These are phyloP conservation scores for Cygnus atratus DNA, from an alignment of 2,113 vertebrate genomes.

Conservation along the genomic window DNA sequence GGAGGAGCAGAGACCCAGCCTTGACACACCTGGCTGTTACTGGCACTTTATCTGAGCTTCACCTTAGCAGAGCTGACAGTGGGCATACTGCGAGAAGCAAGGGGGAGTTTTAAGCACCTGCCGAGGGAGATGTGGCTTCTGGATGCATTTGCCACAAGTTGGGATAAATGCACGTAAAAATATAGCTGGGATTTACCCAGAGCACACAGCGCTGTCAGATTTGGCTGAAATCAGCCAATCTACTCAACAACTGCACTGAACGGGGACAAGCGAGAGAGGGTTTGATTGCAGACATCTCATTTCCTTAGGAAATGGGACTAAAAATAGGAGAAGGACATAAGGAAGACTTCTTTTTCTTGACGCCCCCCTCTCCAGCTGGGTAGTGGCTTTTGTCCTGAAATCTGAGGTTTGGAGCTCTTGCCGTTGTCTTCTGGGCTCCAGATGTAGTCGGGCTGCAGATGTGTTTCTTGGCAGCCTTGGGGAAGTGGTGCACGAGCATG, in stretches of 20 bases:
- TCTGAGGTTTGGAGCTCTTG: not conserved
- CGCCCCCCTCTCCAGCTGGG: not conserved
- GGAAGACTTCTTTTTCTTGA: not conserved
- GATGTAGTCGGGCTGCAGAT: not conserved
- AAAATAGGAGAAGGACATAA: conserved; percentile 50
- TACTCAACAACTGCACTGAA: not conserved
- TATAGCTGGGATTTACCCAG: not conserved
- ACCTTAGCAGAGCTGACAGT: not conserved
- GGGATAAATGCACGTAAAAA: not conserved
- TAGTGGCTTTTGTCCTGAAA: not conserved
- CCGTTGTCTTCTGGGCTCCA: conserved; percentile 22
- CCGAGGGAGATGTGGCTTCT: not conserved
- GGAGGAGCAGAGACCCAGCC: not conserved
- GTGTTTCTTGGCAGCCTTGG: not conserved
- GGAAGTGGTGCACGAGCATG: not conserved
- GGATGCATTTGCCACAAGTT: not conserved
- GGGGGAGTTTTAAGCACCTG: not conserved
- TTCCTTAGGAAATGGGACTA: conserved; percentile 50
- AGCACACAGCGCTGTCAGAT: not conserved
- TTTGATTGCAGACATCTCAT: conserved; percentile 40
- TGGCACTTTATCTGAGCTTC: not conserved
- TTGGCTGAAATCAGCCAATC: not conserved
- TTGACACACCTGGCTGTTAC: not conserved
- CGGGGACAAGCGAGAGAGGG: not conserved
- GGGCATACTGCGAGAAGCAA: not conserved